A percentile compares a stretch with the other conserved stretches of the same genome.
Conservation (phyloP, 2,888 invertebrate species). For the Monoplex corrugatus region DNA sequence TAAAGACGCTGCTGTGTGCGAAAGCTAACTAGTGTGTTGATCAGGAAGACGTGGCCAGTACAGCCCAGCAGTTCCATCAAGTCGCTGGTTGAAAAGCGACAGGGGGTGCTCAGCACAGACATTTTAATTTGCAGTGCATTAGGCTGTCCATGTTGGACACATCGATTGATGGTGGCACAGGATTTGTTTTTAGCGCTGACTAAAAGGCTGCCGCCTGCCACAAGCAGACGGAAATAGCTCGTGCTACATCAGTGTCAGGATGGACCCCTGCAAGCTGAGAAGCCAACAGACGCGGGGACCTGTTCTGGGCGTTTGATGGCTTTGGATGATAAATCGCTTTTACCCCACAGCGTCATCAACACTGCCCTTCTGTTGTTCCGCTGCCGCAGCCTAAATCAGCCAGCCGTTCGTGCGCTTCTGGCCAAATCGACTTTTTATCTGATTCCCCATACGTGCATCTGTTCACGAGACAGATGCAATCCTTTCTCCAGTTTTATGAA, state of each 20-base stretch:
- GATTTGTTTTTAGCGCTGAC: neutral
- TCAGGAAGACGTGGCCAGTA: neutral
- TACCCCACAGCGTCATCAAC: neutral
- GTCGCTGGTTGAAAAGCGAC: neutral
- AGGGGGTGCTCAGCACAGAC: neutral
- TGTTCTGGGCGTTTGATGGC: neutral
- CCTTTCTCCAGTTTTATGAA: neutral
- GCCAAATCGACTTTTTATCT: neutral
- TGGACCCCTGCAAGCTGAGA: neutral
- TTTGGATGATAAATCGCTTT: neutral
- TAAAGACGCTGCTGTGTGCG: neutral
- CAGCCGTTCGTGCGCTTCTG: neutral
- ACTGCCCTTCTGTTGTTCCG: constrained; percentile 4
- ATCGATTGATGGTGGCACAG: constrained; percentile 9
- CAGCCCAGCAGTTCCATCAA: neutral
- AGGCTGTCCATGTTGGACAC: neutral
- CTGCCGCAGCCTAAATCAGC: neutral
- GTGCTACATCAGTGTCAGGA: neutral
- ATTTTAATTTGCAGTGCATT: neutral
- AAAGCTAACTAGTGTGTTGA: neutral
- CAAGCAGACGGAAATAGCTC: neutral
- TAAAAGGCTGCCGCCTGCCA: neutral
- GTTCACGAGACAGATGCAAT: neutral
- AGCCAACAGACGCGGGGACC: neutral
- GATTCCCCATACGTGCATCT: neutral